These are phyloP conservation scores for Drosophila nr. perissopoda DNA, from an alignment of 2,888 invertebrate species.

Conservation along the genomic window DNA sequence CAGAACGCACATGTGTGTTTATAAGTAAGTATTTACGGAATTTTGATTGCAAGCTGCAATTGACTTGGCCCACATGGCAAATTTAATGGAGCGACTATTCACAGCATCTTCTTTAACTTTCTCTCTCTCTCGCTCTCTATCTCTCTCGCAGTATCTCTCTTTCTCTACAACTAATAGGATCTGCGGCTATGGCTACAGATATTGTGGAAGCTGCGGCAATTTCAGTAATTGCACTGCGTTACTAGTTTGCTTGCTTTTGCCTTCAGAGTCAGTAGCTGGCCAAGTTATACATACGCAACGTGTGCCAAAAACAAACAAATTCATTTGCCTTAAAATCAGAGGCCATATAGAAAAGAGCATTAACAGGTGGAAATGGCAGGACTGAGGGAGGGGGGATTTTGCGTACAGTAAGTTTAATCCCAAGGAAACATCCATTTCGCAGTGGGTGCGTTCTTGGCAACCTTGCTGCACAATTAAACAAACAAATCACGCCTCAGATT, in stretches of 20 bases:
- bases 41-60: slow-evolving; percentile 69
- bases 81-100: slow-evolving; percentile 54
- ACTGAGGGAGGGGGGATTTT: not conserved
- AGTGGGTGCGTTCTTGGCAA: slow-evolving; percentile 57
- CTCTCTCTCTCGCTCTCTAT: too few species aligned
- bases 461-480: slow-evolving; percentile 78
- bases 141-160: not conserved
- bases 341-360: not conserved
- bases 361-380: slow-evolving; percentile 22
- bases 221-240: slow-evolving; percentile 54
- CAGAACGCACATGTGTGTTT: slow-evolving; percentile 46
- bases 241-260: slow-evolving; percentile 35
- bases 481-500: slow-evolving; percentile 75
- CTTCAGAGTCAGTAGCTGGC: slow-evolving; percentile 35
- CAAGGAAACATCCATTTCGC: slow-evolving; percentile 51
- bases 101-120: not conserved
- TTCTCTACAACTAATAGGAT: slow-evolving; percentile 4
- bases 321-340: slow-evolving; percentile 13
- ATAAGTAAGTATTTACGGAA: slow-evolving; percentile 64
- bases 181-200: not conserved
- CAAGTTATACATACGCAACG: slow-evolving; percentile 55
- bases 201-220: not conserved
- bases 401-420: slow-evolving; percentile 18
- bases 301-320: slow-evolving; percentile 13
- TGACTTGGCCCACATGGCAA: slow-evolving; percentile 57